phyloP scores from a whole-genome alignment of 2,113 vertebrate species.

The Carassius gibelio region DNA sequence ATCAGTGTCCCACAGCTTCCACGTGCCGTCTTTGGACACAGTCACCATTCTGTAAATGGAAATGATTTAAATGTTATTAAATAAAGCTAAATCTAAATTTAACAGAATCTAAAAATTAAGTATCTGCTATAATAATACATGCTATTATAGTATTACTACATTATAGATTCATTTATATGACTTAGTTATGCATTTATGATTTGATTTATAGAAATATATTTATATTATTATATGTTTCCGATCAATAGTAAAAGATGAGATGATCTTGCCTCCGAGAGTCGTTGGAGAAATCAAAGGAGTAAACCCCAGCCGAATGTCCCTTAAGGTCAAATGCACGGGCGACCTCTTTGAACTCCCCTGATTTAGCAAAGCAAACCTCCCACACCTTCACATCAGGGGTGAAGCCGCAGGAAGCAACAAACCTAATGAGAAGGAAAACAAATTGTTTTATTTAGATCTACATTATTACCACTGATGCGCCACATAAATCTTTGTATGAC shows the following conservation, averaged over 20 bases:
- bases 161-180: not conserved
- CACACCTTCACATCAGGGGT: conserved; percentile 96
- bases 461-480: not conserved
- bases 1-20: conserved; percentile 95
- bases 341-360: conserved; percentile 88
- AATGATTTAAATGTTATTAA: not conserved
- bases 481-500: not conserved
- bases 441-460: not conserved
- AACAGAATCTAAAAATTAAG: not conserved
- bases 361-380: conserved; percentile 91
- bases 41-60: conserved; percentile 85
- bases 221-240: not conserved
- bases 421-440: conserved; percentile 72
- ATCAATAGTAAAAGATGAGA: not conserved
- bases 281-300: conserved; percentile 89
- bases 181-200: not conserved
- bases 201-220: not conserved
- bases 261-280: conserved; percentile 84
- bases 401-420: conserved; percentile 93
- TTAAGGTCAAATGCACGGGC: conserved; percentile 91
- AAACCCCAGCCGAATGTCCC: conserved; percentile 87
- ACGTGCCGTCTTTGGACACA: conserved; percentile 91
- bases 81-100: no score
- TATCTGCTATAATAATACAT: not conserved
- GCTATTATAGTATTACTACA: not conserved